Evolutionary conservation across 37 sponge, comb jelly and placozoan genomes (phyloP).

Genomic region (Bolinopsis microptera): DNA sequence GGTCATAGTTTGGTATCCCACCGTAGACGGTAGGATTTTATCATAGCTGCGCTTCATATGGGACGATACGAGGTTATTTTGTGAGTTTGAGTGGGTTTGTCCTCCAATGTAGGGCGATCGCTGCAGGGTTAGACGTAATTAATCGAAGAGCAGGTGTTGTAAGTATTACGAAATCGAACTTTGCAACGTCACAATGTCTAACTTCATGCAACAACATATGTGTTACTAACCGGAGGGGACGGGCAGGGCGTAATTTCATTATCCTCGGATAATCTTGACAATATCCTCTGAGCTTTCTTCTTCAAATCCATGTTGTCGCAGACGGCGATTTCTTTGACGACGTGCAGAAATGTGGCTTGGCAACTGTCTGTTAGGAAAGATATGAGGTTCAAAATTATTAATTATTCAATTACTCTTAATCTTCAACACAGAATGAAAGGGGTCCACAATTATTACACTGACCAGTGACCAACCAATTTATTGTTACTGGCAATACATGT

Average conservation of each 20-base stretch:
- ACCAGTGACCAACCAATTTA: too few species aligned
- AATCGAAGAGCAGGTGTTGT: not conserved
- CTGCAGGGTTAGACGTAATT: not conserved
- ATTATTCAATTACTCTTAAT: too few species aligned
- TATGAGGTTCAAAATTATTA: too few species aligned
- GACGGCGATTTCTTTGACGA: not conserved
- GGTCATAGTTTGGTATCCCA: conserved; percentile 12
- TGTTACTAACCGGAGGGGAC: not conserved
- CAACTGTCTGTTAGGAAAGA: conserved; percentile 24
- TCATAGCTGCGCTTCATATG: conserved; percentile 54
- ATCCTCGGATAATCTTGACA: not conserved
- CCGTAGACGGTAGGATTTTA: conserved; percentile 4
- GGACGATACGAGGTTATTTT: conserved; percentile 18
- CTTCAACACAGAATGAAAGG: too few species aligned
- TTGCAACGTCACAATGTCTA: too few species aligned
- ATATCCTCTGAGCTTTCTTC: conserved; percentile 8
- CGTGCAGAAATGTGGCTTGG: conserved; percentile 27
- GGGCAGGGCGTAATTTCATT: not conserved
- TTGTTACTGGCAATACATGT: too few species aligned
- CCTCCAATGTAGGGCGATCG: not conserved
- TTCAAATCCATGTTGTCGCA: not conserved
- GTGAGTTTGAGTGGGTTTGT: conserved; percentile 23
- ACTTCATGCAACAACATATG: too few species aligned
- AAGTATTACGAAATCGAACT: not conserved
- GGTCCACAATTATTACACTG: too few species aligned